Conservation (phyloP, 2,113 vertebrate genomes). For the Nothoprocta pentlandii region DNA sequence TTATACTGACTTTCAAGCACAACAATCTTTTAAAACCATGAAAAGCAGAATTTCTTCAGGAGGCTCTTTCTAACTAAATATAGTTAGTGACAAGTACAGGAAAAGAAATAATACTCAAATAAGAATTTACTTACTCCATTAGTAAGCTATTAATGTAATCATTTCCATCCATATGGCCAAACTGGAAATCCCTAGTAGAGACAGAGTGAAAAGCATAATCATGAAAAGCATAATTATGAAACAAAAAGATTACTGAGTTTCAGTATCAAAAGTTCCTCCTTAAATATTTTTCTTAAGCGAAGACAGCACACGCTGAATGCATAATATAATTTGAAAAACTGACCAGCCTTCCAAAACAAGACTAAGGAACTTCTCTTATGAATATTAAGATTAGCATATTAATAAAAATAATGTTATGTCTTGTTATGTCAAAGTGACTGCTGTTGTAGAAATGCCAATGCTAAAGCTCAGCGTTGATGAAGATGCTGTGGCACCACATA, state of each 20-base stretch:
- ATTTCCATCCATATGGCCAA: constrained; percentile 97
- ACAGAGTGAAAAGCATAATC: background rate
- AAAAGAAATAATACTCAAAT: background rate
- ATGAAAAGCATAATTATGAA: background rate
- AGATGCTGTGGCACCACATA: background rate
- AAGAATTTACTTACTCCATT: constrained; percentile 91
- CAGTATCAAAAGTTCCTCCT: background rate
- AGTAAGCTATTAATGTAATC: constrained; percentile 98
- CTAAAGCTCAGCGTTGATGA: background rate
- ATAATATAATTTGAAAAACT: background rate
- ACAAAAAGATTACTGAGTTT: background rate
- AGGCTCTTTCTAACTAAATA: background rate
- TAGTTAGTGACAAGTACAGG: background rate
- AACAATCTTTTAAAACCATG: fast-evolving
- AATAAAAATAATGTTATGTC: background rate
- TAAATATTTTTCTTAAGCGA: background rate
- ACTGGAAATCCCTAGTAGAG: constrained; percentile 87
- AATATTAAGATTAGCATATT: background rate
- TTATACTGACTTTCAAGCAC: background rate
- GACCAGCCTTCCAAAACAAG: background rate
- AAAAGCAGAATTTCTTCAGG: background rate
- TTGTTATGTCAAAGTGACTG: background rate
- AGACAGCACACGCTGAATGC: background rate
- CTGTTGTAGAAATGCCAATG: background rate
- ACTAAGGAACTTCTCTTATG: background rate